These are phyloP conservation scores for Deilephila elpenor DNA, from an alignment of 2,888 invertebrate species.

Conservation along the genomic window DNA sequence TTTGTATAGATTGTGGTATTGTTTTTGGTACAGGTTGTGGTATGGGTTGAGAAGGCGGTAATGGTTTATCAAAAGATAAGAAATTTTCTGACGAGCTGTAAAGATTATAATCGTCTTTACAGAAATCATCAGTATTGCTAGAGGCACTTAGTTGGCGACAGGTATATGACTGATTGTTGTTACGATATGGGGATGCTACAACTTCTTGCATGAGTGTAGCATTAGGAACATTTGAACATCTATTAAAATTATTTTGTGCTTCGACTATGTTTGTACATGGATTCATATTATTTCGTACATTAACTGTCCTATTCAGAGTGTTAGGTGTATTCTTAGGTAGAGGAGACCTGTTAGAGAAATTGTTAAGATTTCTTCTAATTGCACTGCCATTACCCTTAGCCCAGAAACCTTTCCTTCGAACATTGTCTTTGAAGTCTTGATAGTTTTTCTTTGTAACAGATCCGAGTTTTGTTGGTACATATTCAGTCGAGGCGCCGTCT, in stretches of 20 bases:
- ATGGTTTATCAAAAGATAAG: constrained; percentile 57
- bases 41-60: constrained; percentile 33
- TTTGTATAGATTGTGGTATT: too few species aligned
- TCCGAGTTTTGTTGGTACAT: constrained; percentile 77
- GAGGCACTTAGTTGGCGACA: constrained; percentile 3
- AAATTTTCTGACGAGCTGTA: constrained; percentile 49
- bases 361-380: constrained; percentile 47
- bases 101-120: constrained; percentile 56
- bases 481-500: constrained; percentile 74
- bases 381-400: constrained; percentile 74
- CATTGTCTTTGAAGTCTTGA: constrained; percentile 78
- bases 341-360: constrained; percentile 4
- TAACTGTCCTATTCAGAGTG: neutral
- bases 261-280: neutral
- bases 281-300: neutral
- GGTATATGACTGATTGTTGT: constrained; percentile 2
- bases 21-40: neutral
- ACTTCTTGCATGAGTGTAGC: neutral
- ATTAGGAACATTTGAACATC: neutral
- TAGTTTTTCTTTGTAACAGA: constrained; percentile 76
- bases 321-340: neutral
- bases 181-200: neutral
- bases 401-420: constrained; percentile 76
- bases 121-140: constrained; percentile 50
- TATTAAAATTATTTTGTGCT: constrained; percentile 8